Evolutionary conservation across 2,888 invertebrate genomes (phyloP).

Genomic region (Zygaena filipendulae): DNA sequence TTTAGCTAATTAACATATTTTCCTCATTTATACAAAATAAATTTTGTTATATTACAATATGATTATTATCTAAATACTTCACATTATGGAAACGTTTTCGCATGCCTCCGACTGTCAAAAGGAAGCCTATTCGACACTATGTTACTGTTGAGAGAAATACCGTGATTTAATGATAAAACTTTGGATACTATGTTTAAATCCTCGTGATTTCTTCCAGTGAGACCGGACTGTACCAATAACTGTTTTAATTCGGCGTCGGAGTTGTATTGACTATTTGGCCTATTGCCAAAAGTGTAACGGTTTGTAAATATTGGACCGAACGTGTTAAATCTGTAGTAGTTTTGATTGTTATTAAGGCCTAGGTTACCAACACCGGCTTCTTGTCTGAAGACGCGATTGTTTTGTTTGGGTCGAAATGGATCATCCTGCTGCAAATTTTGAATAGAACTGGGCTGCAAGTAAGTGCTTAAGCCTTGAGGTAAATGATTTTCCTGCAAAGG

Average conservation of each 20-base stretch:
- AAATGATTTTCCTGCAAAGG: constrained; percentile 60
- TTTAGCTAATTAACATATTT: too few relatives aligned
- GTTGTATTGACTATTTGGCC: constrained; percentile 43
- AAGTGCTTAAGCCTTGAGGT: constrained; percentile 48
- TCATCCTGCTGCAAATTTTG: constrained; percentile 42
- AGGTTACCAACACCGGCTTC: constrained; percentile 73
- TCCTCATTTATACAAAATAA: too few relatives aligned
- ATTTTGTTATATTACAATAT: too few relatives aligned
- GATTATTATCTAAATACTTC: not conserved
- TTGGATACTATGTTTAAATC: constrained; percentile 85
- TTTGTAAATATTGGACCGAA: constrained; percentile 37
- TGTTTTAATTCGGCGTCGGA: constrained; percentile 71
- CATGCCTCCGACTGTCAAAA: constrained; percentile 50
- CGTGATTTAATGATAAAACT: constrained; percentile 82
- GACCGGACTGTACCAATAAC: constrained; percentile 73
- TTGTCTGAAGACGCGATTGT: constrained; percentile 63
- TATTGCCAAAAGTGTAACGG: constrained; percentile 35
- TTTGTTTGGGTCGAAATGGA: constrained; percentile 40
- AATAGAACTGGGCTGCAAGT: constrained; percentile 38
- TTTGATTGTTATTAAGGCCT: constrained; percentile 62
- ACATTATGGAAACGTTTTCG: constrained; percentile 23
- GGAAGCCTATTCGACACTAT: constrained; percentile 42
- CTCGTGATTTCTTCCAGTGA: constrained; percentile 72
- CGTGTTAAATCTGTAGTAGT: constrained; percentile 44
- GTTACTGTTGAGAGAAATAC: constrained; percentile 61